Conservation (phyloP, 1,140 invertebrate genomes). For the Drosophila pseudoananassae region DNA sequence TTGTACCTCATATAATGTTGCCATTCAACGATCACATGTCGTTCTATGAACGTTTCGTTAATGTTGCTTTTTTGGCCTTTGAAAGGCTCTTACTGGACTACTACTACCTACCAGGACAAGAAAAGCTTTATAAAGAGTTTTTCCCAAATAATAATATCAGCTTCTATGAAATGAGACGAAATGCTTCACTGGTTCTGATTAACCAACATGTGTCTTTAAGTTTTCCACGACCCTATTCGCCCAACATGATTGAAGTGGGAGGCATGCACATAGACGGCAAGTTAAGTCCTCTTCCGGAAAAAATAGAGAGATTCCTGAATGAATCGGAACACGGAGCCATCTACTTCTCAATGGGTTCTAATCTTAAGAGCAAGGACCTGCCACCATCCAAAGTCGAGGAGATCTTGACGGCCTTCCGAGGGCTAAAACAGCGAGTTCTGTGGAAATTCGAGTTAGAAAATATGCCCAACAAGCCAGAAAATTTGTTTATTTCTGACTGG, state of each 20-base stretch:
- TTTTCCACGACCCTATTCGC: constrained; percentile 82
- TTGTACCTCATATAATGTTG: constrained; percentile 53
- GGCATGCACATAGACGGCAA: constrained; percentile 84
- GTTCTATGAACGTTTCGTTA: constrained; percentile 76
- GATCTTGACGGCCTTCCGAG: constrained; percentile 85
- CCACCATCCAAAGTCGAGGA: constrained; percentile 82
- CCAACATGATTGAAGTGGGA: constrained; percentile 84
- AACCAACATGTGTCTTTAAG: constrained; percentile 84
- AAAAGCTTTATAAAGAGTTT: constrained; percentile 67
- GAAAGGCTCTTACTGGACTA: constrained; percentile 54
- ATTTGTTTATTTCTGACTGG: constrained; percentile 87
- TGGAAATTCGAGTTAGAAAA: constrained; percentile 87
- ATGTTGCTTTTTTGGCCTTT: constrained; percentile 43
- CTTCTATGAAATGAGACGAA: constrained; percentile 74
- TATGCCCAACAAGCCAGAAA: constrained; percentile 84
- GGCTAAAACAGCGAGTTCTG: constrained; percentile 85
- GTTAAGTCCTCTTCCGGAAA: constrained; percentile 71
- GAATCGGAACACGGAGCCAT: constrained; percentile 85
- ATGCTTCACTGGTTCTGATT: constrained; percentile 85
- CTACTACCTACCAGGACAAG: constrained; percentile 59
- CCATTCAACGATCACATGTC: constrained; percentile 72
- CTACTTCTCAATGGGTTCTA: constrained; percentile 85
- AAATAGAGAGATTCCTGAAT: constrained; percentile 72
- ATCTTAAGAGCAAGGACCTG: constrained; percentile 59
- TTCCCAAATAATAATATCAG: constrained; percentile 46